Evolutionary conservation across 2,888 invertebrate genomes (phyloP), one percentile per base, ranked within the genome.

Genomic region (Lithophane socia): DNA sequence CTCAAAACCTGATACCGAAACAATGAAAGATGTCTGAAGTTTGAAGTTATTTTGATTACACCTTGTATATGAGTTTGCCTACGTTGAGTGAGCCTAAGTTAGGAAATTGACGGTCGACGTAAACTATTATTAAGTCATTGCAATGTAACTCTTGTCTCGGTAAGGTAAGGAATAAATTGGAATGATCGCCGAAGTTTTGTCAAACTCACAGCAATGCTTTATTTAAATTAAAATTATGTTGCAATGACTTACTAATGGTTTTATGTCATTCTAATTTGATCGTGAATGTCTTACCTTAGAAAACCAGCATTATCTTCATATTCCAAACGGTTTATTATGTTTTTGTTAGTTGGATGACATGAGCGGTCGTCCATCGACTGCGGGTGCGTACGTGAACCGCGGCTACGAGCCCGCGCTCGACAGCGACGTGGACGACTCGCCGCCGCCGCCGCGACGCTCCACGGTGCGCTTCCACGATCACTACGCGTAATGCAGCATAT

Each of bases 351-450:
- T 97, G 67, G 96, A 95, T 86, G 96, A 92, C 18, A 82, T 92
- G 82, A 80, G 85, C 9, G 88, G 90, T 0, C 92, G 93, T 0
- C 87, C 91, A 3, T 91, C 94, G 3, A 89, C 91, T 3, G 85
- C 92, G 18, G 93, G 92, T 3, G 92, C 91, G 7, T 96, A 91
- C 88, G 86, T 97, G 54, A 98, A 98, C 94, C 97, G 97, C 82
- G 98, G 98, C 1, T 98, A 98, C 92, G 98, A 98, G 89, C 98
- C 97, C 3, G 97, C 97, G 1, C 90, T 96, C 66, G 94, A 97
- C 86, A 97, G 97, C 82, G 97, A 97, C 77, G 97, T 97, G 60
- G 97, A 97, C 37, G 97, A 97, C 84, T 97, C 98, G 80, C 96
- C 98, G 89, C 88, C 90, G 3, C 91, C 91, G 13, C 87, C 80